Conservation (phyloP, 2,113 vertebrate species). For the Sinocyclocheilus anshuiensis region DNA sequence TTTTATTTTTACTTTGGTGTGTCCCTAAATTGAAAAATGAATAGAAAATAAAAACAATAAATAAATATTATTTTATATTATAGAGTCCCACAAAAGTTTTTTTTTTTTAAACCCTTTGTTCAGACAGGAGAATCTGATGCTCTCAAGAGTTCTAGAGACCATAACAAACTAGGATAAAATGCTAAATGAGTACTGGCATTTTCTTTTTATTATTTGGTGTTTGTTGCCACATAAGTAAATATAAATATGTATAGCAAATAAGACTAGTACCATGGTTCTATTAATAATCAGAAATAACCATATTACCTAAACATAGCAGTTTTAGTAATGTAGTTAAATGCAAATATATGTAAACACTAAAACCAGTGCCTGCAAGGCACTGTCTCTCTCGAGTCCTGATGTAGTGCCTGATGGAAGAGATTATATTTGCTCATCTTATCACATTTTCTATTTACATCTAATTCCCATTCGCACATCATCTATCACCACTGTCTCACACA, state of each 20-base stretch:
- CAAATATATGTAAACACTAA: constrained; percentile 33
- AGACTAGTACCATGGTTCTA: not conserved
- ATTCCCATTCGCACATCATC: constrained; percentile 54
- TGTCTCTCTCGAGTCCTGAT: constrained; percentile 2
- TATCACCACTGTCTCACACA: constrained; percentile 52
- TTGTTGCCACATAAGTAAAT: not conserved
- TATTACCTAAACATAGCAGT: not conserved
- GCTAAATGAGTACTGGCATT: not conserved
- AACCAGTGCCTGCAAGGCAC: constrained; percentile 8
- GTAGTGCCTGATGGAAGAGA: constrained; percentile 28
- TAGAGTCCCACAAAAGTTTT: not conserved
- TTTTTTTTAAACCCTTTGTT: too few relatives aligned
- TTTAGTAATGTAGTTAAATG: constrained; percentile 40
- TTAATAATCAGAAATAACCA: not conserved
- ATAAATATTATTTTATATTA: not conserved
- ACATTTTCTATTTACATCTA: constrained; percentile 56
- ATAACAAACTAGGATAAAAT: not conserved
- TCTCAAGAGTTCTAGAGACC: not conserved
- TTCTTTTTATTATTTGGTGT: not conserved
- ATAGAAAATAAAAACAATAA: not conserved
- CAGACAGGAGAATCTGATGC: not conserved
- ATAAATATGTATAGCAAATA: not conserved
- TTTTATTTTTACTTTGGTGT: not conserved
- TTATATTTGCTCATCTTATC: constrained; percentile 55
- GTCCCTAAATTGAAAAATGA: not conserved